Conservation (phyloP, 2,888 invertebrate genomes). For the Cremastobaeus sp. region DNA sequence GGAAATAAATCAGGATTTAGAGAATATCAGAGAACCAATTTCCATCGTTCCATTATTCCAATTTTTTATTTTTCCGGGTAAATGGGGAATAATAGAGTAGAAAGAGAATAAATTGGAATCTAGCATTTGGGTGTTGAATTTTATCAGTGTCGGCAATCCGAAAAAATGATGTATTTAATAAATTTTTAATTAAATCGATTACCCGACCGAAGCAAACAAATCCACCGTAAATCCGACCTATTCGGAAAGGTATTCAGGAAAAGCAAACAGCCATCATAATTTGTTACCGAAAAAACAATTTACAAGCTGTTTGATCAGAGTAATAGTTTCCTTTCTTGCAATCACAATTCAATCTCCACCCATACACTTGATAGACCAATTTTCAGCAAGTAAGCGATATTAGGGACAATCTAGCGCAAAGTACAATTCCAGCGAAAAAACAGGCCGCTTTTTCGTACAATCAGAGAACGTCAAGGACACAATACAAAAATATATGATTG, state of each 20-base stretch:
- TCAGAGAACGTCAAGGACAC: slow-evolving; percentile 23
- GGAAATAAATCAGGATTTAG: slow-evolving; percentile 26
- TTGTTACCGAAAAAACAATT: slow-evolving; percentile 10
- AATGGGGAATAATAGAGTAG: slow-evolving; percentile 12
- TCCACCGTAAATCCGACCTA: too few relatives aligned
- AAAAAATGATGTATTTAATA: too few relatives aligned
- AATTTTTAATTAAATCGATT: too few relatives aligned
- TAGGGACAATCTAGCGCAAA: slow-evolving; percentile 3
- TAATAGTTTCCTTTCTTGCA: slow-evolving; percentile 1
- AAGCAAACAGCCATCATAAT: slow-evolving; percentile 5
- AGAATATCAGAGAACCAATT: slow-evolving; percentile 25
- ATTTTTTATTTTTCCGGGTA: slow-evolving; percentile 16
- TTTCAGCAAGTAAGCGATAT: slow-evolving; percentile 29
- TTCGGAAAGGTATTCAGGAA: too few relatives aligned
- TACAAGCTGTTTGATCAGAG: slow-evolving; percentile 3
- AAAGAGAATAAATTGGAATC: slow-evolving; percentile 9
- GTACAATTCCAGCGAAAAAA: slow-evolving; percentile 17
- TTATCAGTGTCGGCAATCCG: neutral
- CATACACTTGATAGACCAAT: slow-evolving; percentile 17
- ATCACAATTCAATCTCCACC: slow-evolving; percentile 26
- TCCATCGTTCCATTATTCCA: slow-evolving; percentile 15
- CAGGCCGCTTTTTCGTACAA: slow-evolving; percentile 11
- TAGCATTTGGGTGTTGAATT: too few relatives aligned
- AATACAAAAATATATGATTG: slow-evolving; percentile 15
- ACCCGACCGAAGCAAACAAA: too few relatives aligned